Evolutionary conservation across 2,888 invertebrate species (phyloP).

Genomic region (Agrochola macilenta): DNA sequence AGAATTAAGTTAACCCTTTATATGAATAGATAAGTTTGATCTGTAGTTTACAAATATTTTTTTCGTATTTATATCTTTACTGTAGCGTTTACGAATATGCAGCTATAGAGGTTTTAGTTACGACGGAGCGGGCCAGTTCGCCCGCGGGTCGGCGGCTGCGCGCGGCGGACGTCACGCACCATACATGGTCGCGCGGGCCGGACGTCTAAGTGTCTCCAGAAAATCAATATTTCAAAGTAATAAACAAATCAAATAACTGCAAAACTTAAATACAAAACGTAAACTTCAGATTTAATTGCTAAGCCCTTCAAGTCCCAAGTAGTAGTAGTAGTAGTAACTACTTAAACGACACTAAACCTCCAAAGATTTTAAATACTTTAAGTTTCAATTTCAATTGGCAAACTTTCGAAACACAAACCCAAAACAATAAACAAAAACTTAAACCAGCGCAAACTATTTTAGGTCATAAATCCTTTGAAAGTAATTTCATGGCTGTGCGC

Average conservation of each 20-base stretch:
- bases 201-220: no score
- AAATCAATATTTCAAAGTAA: neutral
- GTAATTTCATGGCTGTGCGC: constrained; percentile 61
- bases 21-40: no score
- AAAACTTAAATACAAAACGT: constrained; percentile 8
- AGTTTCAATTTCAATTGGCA: constrained; percentile 34
- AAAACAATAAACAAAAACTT: constrained; percentile 57
- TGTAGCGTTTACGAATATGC: no score
- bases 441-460: constrained; percentile 54
- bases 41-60: no score
- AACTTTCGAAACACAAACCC: constrained; percentile 22
- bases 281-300: constrained; percentile 11
- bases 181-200: no score
- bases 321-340: no score
- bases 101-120: no score
- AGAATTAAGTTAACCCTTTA: no score
- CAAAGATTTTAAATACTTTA: constrained; percentile 35
- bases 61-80: no score
- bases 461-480: constrained; percentile 57
- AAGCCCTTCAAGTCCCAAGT: constrained; percentile 9
- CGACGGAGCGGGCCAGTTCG: no score
- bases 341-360: constrained; percentile 1
- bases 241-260: constrained; percentile 1
- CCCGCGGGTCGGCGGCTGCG: no score
- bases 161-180: no score